Evolutionary conservation across 2,797 vertebrate genomes (phyloP).

Genomic region (Argentina silus): DNA sequence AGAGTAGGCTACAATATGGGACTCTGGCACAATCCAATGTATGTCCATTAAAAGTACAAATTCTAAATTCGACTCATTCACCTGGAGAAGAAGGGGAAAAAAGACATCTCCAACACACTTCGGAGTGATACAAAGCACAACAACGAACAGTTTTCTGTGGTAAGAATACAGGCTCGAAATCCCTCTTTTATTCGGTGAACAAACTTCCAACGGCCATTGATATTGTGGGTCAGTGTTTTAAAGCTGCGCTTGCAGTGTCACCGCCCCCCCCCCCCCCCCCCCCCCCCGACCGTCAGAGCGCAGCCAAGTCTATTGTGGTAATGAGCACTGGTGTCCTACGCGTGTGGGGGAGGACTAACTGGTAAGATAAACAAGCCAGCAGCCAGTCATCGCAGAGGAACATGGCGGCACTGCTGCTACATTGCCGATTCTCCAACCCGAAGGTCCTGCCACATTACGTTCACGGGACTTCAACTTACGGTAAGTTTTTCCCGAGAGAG

Average conservation of each 20-base stretch:
- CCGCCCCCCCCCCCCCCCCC: not conserved
- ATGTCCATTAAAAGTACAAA: no score
- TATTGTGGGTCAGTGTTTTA: not conserved
- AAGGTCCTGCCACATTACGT: conserved; percentile 7
- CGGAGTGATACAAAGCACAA: not conserved
- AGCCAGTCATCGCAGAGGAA: conserved; percentile 63
- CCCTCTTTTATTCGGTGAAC: not conserved
- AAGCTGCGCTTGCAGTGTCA: conserved; percentile 14
- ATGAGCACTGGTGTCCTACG: conserved; percentile 11
- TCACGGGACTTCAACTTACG: conserved; percentile 9
- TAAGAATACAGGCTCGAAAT: not conserved
- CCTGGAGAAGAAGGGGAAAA: no score
- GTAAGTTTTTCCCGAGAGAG: conserved; percentile 8
- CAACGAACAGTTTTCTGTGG: not conserved
- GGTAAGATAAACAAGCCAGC: conserved; percentile 62
- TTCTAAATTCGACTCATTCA: no score
- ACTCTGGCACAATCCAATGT: no score
- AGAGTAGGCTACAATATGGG: no score
- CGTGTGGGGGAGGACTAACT: conserved; percentile 43
- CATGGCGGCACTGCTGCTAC: conserved; percentile 60
- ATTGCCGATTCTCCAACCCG: not conserved
- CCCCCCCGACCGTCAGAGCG: no score
- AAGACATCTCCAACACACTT: not conserved
- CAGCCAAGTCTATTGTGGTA: conserved; percentile 14
- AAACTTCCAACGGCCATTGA: not conserved